Base-by-base conservation (phyloP, 2,888 invertebrate species). In the Ectobius pallidus region DNA sequence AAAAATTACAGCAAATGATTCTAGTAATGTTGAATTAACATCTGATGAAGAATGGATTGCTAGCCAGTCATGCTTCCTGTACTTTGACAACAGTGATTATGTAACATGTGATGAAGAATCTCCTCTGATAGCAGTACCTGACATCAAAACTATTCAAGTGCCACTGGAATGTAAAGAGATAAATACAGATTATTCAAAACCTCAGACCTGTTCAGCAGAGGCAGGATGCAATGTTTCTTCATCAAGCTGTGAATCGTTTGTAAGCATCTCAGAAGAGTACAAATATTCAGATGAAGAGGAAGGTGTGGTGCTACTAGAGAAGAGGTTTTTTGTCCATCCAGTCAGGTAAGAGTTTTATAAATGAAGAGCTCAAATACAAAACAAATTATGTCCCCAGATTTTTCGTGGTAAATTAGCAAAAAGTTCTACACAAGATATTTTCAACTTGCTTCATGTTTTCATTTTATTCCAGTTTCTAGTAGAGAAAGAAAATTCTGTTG, bases 221-320 rank as follows among this genome's bases (percentile, higher is more conserved):
- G n/a, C 52, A 52, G n/a, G 9, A 6, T 61, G 30, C 3, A 32
- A 11, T 61, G 3, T 7, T 7, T 14, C 58, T 4, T 52, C 52
- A 14, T 11, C 9, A 11, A 68, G 32, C 25, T 6, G 4, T 34
- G 62, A 71, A n/a, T 68, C 71, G 1, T 42, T 49, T 44, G 52
- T 71, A 20, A 71, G 69, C 22, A 52, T 72, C 7, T 63, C 90
- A 1, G 92, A 93, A 78, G 89, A 92, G 75, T 93, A 92, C 78
- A 90, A 89, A 68, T 92, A 93, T 79, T 88, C 90, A 30, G 93
- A 94, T 79, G 84, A 85, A 71, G 89, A 92, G 62, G 88, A 92
- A 77, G 89, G 90, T 62, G 85, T 94, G 0, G 87, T 89, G 3
- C 86, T 94, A 58, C 87, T 90, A 76, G 93, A 92, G 81, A 88